A percentile compares a stretch with the other conserved stretches of the same genome.
These are phyloP conservation scores for Forbesichthys papilliferus DNA, from an alignment of 2,113 vertebrate species.

Conservation along the genomic window DNA sequence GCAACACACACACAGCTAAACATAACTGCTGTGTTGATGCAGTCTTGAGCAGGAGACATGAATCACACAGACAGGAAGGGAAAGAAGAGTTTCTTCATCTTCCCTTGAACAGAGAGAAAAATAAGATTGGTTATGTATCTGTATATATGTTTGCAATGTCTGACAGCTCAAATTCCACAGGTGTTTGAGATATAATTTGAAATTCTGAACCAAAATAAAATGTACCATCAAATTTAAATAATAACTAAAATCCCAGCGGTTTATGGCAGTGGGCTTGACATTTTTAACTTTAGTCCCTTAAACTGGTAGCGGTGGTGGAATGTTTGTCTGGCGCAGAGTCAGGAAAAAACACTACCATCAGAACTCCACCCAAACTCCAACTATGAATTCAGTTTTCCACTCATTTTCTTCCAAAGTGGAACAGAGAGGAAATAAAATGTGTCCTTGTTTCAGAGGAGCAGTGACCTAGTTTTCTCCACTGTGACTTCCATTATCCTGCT, in stretches of 20 bases:
- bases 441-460: conserved; percentile 50
- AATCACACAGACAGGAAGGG: conserved; percentile 71
- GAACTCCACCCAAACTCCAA: conserved; percentile 45
- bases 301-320: too few relatives aligned
- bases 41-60: conserved; percentile 65
- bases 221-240: too few relatives aligned
- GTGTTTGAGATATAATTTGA: too few relatives aligned
- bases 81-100: neutral
- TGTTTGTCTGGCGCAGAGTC: too few relatives aligned
- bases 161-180: too few relatives aligned
- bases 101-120: neutral
- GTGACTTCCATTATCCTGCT: conserved; percentile 27
- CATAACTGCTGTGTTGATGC: conserved; percentile 77
- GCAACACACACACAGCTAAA: conserved; percentile 84
- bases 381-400: conserved; percentile 52
- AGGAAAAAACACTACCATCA: conserved; percentile 33
- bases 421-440: conserved; percentile 23
- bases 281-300: too few relatives aligned
- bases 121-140: neutral
- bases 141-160: too few relatives aligned
- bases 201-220: too few relatives aligned
- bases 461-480: conserved; percentile 54
- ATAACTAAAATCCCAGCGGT: too few relatives aligned
- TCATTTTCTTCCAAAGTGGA: conserved; percentile 15
- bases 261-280: too few relatives aligned